Percentiles rank a stretch among this genome's conserved stretches.
These are phyloP conservation scores for Chloropsis cyanopogon DNA, from an alignment of 2,113 vertebrate species.

Conservation along the genomic window DNA sequence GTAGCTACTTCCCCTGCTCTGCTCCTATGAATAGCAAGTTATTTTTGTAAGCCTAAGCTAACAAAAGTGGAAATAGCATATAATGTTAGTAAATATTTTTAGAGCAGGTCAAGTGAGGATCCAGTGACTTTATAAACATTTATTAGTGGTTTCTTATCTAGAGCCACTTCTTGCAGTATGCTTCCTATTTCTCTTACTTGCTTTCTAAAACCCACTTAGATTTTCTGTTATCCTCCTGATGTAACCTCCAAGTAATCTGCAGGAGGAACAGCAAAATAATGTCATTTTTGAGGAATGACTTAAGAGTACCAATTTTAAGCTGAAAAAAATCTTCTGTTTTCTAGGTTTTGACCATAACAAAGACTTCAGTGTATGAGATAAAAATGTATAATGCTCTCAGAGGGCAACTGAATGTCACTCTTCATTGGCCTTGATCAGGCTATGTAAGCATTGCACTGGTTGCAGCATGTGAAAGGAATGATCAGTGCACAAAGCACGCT, in stretches of 20 bases:
- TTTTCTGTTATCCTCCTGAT: neutral
- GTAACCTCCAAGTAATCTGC: neutral
- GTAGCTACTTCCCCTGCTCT: neutral
- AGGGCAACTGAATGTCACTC: neutral
- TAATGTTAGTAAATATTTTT: slow-evolving; percentile 17
- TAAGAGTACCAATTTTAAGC: neutral
- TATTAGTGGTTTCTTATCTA: neutral
- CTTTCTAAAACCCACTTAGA: neutral
- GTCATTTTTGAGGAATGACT: neutral
- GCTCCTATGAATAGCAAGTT: slow-evolving; percentile 7
- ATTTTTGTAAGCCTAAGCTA: neutral
- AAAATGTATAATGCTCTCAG: neutral
- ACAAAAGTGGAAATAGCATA: slow-evolving; percentile 26
- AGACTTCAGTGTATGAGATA: neutral
- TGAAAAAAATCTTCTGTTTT: neutral
- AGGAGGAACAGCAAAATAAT: neutral
- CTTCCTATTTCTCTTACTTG: neutral
- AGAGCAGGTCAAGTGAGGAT: slow-evolving; percentile 17
- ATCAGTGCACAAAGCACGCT: neutral
- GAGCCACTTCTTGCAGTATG: neutral
- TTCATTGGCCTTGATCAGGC: neutral
- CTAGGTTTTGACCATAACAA: neutral
- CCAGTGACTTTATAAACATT: neutral
- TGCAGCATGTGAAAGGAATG: neutral
- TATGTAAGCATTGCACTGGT: neutral